phyloP scores from a whole-genome alignment of 2,113 vertebrate genomes.

The Cathartes aura region DNA sequence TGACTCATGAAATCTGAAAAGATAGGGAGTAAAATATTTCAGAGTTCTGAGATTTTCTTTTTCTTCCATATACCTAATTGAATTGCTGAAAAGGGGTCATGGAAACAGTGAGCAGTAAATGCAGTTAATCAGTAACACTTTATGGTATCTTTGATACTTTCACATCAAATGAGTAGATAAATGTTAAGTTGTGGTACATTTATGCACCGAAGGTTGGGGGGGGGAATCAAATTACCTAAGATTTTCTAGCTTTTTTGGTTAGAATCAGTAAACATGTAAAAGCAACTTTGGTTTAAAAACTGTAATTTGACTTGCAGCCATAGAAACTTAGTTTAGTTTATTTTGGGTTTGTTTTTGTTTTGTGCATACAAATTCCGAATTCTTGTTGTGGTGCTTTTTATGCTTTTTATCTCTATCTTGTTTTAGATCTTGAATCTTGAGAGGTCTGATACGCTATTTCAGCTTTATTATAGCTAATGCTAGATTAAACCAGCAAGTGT shows the following conservation, averaged over 20 bases:
- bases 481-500: neutral
- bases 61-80: neutral
- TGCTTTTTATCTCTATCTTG: neutral
- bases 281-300: neutral
- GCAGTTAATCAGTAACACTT: conserved; percentile 32
- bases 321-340: neutral
- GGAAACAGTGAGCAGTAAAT: neutral
- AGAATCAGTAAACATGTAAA: neutral
- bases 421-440: neutral
- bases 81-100: neutral
- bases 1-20: neutral
- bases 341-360: neutral
- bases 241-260: neutral
- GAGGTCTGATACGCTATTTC: neutral
- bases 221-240: neutral
- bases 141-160: conserved; percentile 21
- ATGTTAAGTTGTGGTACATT: neutral
- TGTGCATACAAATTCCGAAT: neutral
- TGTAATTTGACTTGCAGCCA: neutral
- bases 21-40: neutral
- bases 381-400: neutral
- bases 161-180: neutral
- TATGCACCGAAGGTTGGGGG: neutral
- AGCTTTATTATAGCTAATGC: neutral
- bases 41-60: neutral